Conservation (phyloP, 2,888 invertebrate genomes). For the Mimachlamys varia region DNA sequence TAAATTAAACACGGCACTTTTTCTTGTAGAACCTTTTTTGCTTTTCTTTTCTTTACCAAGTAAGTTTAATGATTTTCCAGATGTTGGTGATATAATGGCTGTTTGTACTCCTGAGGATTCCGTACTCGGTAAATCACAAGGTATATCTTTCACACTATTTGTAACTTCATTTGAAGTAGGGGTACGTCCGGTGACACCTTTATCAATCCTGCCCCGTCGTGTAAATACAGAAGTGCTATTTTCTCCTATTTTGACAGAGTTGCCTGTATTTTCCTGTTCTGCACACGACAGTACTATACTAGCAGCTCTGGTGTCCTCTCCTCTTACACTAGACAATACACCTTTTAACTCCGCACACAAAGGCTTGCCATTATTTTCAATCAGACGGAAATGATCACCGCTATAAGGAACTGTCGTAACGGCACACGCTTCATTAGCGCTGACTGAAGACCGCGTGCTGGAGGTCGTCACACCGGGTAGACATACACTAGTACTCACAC, state of each 20-base stretch:
- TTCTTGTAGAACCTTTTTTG: neutral
- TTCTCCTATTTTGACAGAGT: neutral
- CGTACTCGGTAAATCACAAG: neutral
- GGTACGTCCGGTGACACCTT: neutral
- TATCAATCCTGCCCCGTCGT: constrained; percentile 13
- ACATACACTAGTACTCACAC: neutral
- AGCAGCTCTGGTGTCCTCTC: neutral
- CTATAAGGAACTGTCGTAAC: constrained; percentile 11
- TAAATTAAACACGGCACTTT: neutral
- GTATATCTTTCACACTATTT: neutral
- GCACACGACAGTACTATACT: neutral
- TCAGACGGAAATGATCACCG: constrained; percentile 27
- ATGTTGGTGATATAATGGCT: neutral
- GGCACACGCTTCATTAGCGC: constrained; percentile 31
- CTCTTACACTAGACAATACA: neutral
- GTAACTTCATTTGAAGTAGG: neutral
- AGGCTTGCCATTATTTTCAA: constrained; percentile 13
- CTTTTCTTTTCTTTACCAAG: neutral
- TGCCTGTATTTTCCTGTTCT: neutral
- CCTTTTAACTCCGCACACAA: constrained; percentile 23
- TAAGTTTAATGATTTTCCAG: neutral
- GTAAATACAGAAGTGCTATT: constrained; percentile 6
- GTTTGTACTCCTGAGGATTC: neutral
- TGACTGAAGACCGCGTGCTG: neutral
- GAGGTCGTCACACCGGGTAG: neutral